Conservation (phyloP, 2,113 vertebrate species). For the Urocitellus parryii region DNA sequence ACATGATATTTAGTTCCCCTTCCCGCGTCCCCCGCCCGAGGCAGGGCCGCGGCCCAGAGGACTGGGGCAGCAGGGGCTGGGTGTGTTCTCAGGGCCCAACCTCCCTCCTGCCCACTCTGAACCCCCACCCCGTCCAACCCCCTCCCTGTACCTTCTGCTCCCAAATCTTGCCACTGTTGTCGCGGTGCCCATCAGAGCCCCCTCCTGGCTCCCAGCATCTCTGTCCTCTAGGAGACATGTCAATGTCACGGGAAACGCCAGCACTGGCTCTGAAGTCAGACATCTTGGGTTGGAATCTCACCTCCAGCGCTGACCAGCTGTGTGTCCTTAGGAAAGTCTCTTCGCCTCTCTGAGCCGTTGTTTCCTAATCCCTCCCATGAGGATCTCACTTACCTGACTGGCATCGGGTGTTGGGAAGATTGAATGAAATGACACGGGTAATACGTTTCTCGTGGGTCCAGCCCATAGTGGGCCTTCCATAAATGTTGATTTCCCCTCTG, state of each 20-base stretch:
- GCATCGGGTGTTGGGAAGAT: neutral
- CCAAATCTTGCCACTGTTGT: rapidly evolving
- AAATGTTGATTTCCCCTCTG: rapidly evolving
- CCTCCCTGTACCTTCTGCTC: neutral
- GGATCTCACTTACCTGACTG: neutral
- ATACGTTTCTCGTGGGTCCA: rapidly evolving
- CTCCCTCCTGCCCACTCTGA: neutral
- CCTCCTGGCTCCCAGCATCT: neutral
- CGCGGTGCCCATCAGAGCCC: rapidly evolving
- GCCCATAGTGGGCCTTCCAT: neutral
- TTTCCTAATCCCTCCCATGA: neutral
- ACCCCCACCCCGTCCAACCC: neutral
- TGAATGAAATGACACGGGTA: neutral
- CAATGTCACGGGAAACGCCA: neutral
- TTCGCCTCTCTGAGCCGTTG: neutral
- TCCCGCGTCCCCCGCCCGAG: neutral
- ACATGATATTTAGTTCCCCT: conserved; percentile 69
- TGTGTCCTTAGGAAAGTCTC: neutral
- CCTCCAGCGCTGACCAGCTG: neutral
- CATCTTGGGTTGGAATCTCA: neutral
- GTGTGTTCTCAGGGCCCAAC: neutral
- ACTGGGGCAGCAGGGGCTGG: rapidly evolving
- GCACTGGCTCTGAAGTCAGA: neutral
- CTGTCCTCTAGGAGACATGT: neutral
- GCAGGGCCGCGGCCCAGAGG: neutral